Evolutionary conservation across 2,888 invertebrate species (phyloP), one percentile per base, ranked within the genome.

Genomic region (Diaprepes abbreviatus): DNA sequence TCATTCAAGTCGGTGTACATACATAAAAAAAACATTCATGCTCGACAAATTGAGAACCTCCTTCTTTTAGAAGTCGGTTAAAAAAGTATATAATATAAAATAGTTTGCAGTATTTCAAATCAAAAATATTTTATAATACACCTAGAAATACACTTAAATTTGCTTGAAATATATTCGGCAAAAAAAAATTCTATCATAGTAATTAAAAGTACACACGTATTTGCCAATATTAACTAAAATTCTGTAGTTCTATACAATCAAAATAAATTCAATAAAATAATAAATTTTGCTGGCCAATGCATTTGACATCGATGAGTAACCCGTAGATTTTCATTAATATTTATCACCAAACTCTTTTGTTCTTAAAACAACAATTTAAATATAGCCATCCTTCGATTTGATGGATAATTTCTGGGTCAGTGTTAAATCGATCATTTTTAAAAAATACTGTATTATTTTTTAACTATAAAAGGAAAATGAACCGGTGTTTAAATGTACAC

Each of bases 261-360:
- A 24, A 28, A 6, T 28, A 28, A 48, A 50, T 28, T 12, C 16
- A 50, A 50, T 28, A 43, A 43, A 43, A 43, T 1, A 19, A 17
- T 17, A 50, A 48, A 28, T 28, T n/a, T 16, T 14, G 6, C 21
- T 16, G 14, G n/a, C 28, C 12, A 10, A 7, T 58, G 17, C 21
- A 28, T 24, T 31, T 38, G 38, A 57, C 58, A 45, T 14, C n/a
- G 36, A 38, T 58, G 31, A 28, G 19, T 43, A 58, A 58, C 10
- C 36, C 28, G n/a, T 38, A 16, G 28, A 31, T 43, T 58, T 58
- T 55, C 54, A 64, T 64, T 54, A 64, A 64, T 64, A 64, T 64
- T 54, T 64, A 64, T 54, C 55, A 40, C 64, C 21, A 31, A 33
- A 55, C 54, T 55, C 43, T 54, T 43, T 58, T 28, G 54, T 64